These are phyloP conservation scores for Harlomillsia oculata DNA, from an alignment of 1,140 invertebrate species.

Conservation along the genomic window DNA sequence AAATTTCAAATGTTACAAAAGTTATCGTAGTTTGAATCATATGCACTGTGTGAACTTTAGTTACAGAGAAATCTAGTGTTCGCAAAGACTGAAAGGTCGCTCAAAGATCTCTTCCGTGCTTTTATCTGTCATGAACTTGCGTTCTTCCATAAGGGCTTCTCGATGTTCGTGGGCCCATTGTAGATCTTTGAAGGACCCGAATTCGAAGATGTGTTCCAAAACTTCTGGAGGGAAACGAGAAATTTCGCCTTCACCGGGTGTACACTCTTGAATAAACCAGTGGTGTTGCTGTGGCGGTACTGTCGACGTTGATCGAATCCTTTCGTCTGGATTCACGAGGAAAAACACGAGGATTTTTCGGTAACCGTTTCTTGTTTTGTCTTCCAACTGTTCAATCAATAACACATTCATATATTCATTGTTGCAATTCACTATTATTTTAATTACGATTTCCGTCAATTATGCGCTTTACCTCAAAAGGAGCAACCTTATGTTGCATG, in stretches of 20 bases:
- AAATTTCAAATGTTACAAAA: too few species aligned
- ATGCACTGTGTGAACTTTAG: not conserved
- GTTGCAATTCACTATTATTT: not conserved
- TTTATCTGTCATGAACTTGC: not conserved
- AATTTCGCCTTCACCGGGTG: not conserved
- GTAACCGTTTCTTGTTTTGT: not conserved
- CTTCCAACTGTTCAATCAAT: not conserved
- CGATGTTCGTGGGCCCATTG: not conserved
- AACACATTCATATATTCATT: not conserved
- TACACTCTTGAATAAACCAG: not conserved
- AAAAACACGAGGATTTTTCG: conserved; percentile 19
- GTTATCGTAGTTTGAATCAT: too few species aligned
- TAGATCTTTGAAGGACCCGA: too few species aligned
- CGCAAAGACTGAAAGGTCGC: not conserved
- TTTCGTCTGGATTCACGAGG: conserved; percentile 4
- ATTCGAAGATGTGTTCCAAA: not conserved
- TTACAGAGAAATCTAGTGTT: not conserved
- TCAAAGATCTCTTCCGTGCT: not conserved
- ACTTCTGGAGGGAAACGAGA: not conserved
- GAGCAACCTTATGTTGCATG: conserved; percentile 7
- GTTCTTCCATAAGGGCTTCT: not conserved
- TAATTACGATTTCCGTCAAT: not conserved
- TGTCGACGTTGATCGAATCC: not conserved
- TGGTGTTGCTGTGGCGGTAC: conserved; percentile 14
- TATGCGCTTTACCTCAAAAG: not conserved